Conservation (phyloP, 2,888 invertebrate genomes). For the Brachylomia viminalis region DNA sequence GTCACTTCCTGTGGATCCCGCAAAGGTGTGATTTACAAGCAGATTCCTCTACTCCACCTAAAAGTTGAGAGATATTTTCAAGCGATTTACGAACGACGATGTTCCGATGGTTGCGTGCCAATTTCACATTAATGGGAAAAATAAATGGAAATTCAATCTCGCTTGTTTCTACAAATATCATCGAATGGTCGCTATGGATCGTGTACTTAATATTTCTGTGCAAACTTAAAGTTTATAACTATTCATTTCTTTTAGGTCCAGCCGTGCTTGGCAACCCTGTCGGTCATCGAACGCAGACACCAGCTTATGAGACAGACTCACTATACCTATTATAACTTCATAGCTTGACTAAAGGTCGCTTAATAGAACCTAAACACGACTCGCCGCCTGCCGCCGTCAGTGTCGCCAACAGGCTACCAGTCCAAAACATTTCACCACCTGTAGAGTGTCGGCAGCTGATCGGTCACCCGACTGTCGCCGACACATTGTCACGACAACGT, state of each 20-base stretch:
- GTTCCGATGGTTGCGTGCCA: neutral
- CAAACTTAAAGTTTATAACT: neutral
- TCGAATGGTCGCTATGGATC: neutral
- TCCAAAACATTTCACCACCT: slow-evolving; percentile 2
- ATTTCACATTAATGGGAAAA: neutral
- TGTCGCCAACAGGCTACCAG: neutral
- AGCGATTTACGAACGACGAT: neutral
- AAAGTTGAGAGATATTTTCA: neutral
- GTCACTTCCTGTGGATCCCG: neutral
- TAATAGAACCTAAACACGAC: neutral
- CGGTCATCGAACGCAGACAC: slow-evolving; percentile 36
- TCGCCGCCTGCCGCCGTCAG: neutral
- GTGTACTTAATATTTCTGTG: neutral
- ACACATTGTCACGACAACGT: too few relatives aligned
- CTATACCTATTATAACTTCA: neutral
- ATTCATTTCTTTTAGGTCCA: neutral
- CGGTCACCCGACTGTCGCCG: too few relatives aligned
- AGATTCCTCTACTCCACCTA: neutral
- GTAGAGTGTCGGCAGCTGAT: neutral
- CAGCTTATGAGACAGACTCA: slow-evolving; percentile 1
- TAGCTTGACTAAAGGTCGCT: slow-evolving; percentile 21
- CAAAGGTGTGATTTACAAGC: neutral
- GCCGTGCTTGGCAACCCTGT: slow-evolving; percentile 26
- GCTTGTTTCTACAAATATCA: neutral
- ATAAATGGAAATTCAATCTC: neutral